Conservation (phyloP, 1,140 invertebrate species). For the Macrocentrus cingulum region DNA sequence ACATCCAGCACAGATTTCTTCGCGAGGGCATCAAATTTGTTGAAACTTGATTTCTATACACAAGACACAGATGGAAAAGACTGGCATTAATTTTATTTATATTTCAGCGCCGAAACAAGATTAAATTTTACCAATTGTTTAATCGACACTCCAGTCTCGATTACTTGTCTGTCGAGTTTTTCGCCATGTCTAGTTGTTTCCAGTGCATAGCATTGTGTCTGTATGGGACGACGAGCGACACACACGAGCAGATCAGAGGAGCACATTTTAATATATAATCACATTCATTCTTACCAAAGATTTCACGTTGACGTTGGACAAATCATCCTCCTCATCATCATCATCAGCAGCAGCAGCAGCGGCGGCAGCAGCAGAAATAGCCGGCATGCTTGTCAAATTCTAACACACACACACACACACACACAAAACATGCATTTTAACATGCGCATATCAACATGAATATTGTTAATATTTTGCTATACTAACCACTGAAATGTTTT, state of each 20-base stretch:
- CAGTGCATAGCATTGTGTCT: conserved; percentile 59
- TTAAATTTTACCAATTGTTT: conserved; percentile 61
- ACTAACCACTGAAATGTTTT: conserved; percentile 68
- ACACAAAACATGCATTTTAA: conserved; percentile 18
- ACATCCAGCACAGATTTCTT: conserved; percentile 71
- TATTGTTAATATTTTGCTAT: conserved; percentile 19
- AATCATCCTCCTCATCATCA: conserved; percentile 55
- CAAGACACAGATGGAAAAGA: neutral
- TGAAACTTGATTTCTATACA: conserved; percentile 75
- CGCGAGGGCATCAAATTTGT: conserved; percentile 72
- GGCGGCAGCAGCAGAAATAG: conserved; percentile 40
- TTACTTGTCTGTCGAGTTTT: conserved; percentile 54
- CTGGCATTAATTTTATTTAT: neutral
- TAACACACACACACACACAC: conserved; percentile 24
- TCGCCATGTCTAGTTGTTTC: conserved; percentile 49
- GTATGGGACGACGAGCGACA: conserved; percentile 47
- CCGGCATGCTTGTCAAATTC: conserved; percentile 47
- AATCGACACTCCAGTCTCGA: conserved; percentile 58
- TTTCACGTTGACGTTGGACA: conserved; percentile 64
- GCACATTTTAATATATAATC: conserved; percentile 26
- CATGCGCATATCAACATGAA: conserved; percentile 16
- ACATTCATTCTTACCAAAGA: conserved; percentile 54
- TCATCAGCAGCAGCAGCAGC: conserved; percentile 48
- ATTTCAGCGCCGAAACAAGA: too few relatives aligned
- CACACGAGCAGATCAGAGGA: too few relatives aligned